phyloP scores from a whole-genome alignment of 2,888 invertebrate genomes.

The Yponomeuta sedellus region DNA sequence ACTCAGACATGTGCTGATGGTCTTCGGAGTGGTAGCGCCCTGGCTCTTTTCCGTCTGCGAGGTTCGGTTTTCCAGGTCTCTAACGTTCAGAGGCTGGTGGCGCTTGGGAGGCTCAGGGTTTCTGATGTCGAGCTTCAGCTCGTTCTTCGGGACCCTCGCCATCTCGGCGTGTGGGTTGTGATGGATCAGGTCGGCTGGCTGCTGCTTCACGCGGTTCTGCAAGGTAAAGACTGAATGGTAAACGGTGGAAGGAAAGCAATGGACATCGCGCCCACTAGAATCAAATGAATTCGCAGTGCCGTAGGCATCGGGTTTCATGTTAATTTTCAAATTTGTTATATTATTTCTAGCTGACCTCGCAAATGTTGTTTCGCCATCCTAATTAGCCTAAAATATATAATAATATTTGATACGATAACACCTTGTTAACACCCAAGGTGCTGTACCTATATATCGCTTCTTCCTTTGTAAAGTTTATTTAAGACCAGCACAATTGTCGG shows the following conservation, averaged over 20 bases:
- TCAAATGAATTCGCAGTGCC: no score
- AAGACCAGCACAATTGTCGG: no score
- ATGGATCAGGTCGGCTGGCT: constrained; percentile 58
- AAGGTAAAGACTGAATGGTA: constrained; percentile 22
- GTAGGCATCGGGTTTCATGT: no score
- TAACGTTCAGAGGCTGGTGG: constrained; percentile 52
- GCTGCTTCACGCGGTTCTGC: constrained; percentile 67
- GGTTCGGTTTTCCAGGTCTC: constrained; percentile 56
- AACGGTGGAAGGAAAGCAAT: neutral
- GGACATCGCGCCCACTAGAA: no score
- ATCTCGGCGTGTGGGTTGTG: constrained; percentile 68
- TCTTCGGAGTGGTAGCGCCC: constrained; percentile 78
- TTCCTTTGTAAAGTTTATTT: no score
- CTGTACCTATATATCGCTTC: no score
- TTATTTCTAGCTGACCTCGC: no score
- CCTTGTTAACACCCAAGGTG: no score
- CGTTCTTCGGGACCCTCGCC: constrained; percentile 53
- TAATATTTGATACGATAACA: no score
- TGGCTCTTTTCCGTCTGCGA: constrained; percentile 66
- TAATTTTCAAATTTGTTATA: no score
- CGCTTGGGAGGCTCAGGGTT: constrained; percentile 59
- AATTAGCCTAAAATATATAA: no score
- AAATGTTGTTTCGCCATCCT: no score
- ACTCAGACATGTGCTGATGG: constrained; percentile 82
- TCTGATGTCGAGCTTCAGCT: constrained; percentile 60